Conservation (phyloP, 2,888 invertebrate species). For the Tachystola acroxantha region DNA sequence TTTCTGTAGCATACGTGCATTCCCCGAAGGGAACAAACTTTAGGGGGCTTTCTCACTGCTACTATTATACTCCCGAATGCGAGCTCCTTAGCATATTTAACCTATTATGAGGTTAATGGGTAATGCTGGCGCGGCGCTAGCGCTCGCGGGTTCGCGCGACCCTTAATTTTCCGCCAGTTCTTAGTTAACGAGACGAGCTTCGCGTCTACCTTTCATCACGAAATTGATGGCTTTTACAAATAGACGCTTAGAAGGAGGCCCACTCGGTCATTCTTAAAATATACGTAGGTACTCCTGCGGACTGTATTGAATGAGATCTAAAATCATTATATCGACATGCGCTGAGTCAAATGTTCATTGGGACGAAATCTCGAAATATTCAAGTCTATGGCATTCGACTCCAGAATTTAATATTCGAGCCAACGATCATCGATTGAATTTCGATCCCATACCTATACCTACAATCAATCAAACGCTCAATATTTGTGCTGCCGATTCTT, state of each 20-base stretch:
- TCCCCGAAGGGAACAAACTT: slow-evolving; percentile 23
- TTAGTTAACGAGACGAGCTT: slow-evolving; percentile 40
- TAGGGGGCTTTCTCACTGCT: slow-evolving; percentile 26
- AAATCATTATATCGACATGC: too few relatives aligned
- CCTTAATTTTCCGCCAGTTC: slow-evolving; percentile 55
- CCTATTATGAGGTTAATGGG: slow-evolving; percentile 68
- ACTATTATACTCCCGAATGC: slow-evolving; percentile 42
- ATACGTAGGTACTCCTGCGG: too few relatives aligned
- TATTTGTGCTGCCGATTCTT: too few relatives aligned
- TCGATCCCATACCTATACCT: too few relatives aligned
- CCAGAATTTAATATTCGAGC: too few relatives aligned
- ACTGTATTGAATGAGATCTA: too few relatives aligned
- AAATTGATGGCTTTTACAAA: slow-evolving; percentile 24
- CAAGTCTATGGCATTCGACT: too few relatives aligned
- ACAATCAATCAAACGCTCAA: too few relatives aligned
- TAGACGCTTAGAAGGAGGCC: too few relatives aligned
- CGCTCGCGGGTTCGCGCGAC: slow-evolving; percentile 31
- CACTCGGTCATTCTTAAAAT: too few relatives aligned
- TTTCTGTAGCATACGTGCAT: slow-evolving; percentile 9
- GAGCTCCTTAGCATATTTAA: slow-evolving; percentile 66
- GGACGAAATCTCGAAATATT: neutral
- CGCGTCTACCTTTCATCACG: slow-evolving; percentile 23
- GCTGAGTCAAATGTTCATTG: neutral
- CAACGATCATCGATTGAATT: too few relatives aligned
- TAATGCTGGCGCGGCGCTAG: slow-evolving; percentile 46